Conservation (phyloP, 2,113 vertebrate species). For the Struthio camelus region DNA sequence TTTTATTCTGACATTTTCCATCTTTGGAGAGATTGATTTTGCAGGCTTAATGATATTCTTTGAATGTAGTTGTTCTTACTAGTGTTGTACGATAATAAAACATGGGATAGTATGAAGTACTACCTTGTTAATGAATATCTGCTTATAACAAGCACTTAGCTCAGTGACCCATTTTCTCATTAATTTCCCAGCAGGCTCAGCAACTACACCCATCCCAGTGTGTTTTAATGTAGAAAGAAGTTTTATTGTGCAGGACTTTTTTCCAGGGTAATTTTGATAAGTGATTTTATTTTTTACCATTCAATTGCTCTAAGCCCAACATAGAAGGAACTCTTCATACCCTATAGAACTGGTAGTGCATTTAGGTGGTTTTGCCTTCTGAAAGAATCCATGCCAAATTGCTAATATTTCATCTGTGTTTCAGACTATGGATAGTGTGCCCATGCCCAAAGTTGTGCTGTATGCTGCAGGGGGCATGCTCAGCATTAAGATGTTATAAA, state of each 20-base stretch:
- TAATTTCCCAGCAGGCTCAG: conserved; percentile 9
- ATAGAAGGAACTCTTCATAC: not conserved
- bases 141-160: not conserved
- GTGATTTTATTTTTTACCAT: not conserved
- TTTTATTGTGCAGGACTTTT: not conserved
- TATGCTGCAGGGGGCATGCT: not conserved
- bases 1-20: not conserved
- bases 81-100: conserved; percentile 31
- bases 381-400: not conserved
- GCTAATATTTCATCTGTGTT: not conserved
- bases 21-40: not conserved
- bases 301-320: not conserved
- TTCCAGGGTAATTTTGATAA: not conserved
- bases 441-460: not conserved
- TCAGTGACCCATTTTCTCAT: conserved; percentile 22
- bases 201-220: not conserved
- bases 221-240: not conserved
- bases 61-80: not conserved
- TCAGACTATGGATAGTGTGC: not conserved
- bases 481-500: not conserved
- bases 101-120: not conserved
- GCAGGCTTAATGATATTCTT: not conserved
- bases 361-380: not conserved
- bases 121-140: not conserved
- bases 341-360: not conserved